phyloP scores from a whole-genome alignment of 2,797 vertebrate genomes.

The Poeciliopsis turneri region DNA sequence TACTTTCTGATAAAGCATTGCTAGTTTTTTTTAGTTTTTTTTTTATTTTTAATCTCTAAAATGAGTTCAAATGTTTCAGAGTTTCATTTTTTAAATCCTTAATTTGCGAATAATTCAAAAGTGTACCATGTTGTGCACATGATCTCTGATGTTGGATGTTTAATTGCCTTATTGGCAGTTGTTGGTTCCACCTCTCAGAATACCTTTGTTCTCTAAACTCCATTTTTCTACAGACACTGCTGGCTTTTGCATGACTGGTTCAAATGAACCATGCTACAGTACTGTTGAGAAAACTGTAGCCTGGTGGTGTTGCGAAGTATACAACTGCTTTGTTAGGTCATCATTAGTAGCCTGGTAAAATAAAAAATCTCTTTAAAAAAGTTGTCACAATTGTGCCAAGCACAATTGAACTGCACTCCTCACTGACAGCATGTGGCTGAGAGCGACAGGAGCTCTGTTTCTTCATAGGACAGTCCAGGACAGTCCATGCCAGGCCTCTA shows the following conservation, averaged over 20 bases:
- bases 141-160: slow-evolving; percentile 2
- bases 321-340: neutral
- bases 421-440: neutral
- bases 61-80: slow-evolving; percentile 5
- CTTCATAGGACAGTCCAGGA: slow-evolving; percentile 6
- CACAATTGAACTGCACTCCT: neutral
- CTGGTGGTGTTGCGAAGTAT: neutral
- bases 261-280: neutral
- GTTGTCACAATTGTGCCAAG: neutral
- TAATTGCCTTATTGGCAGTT: neutral
- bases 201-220: slow-evolving; percentile 17
- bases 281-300: neutral
- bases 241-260: neutral
- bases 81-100: neutral
- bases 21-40: too few relatives aligned
- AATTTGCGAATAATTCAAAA: neutral
- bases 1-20: neutral
- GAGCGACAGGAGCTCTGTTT: neutral
- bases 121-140: neutral
- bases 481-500: slow-evolving; percentile 33
- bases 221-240: slow-evolving; percentile 11
- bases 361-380: neutral
- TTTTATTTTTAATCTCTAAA: neutral
- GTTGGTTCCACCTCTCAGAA: neutral
- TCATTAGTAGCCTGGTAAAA: neutral